Percentiles rank a stretch among this genome's conserved stretches.
These are phyloP conservation scores for Drosophila neonasuta DNA, from an alignment of 2,888 invertebrate genomes.

Conservation along the genomic window DNA sequence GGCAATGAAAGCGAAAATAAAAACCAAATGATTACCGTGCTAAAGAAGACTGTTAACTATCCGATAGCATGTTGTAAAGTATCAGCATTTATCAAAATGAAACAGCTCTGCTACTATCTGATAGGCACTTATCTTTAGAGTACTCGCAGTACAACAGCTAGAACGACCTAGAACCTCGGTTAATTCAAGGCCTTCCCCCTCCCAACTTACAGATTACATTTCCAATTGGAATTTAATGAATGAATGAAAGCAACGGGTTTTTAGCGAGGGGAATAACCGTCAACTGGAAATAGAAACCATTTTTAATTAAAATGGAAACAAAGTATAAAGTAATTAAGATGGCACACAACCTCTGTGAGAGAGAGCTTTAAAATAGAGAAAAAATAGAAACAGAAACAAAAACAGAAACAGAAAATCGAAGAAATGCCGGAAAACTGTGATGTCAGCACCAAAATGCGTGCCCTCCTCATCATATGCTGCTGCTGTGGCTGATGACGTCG, in stretches of 20 bases:
- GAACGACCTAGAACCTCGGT: conserved; percentile 26
- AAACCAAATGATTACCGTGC: conserved; percentile 12
- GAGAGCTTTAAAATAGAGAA: conserved; percentile 20
- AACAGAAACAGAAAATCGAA: conserved; percentile 8
- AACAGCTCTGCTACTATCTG: conserved; percentile 7
- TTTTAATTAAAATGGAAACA: conserved; percentile 23
- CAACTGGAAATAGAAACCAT: not conserved
- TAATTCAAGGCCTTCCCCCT: conserved; percentile 3
- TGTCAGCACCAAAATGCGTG: conserved; percentile 64
- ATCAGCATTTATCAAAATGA: conserved; percentile 19
- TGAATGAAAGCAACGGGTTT: conserved; percentile 6
- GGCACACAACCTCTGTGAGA: conserved; percentile 5
- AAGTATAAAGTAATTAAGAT: conserved; percentile 27
- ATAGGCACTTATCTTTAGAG: conserved; percentile 24
- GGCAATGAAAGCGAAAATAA: conserved; percentile 8
- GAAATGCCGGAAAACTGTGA: conserved; percentile 39
- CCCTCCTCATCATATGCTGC: conserved; percentile 27
- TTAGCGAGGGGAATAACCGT: conserved; percentile 3
- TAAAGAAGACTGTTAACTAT: conserved; percentile 12
- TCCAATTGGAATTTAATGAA: conserved; percentile 13
- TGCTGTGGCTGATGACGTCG: conserved; percentile 39
- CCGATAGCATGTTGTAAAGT: conserved; percentile 6
- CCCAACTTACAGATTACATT: conserved; percentile 4
- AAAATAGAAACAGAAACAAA: not conserved
- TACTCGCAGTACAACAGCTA: not conserved